Percentiles rank a stretch among this genome's conserved stretches.
These are phyloP conservation scores for Campoletis raptor DNA, from an alignment of 2,888 invertebrate species.

Conservation along the genomic window DNA sequence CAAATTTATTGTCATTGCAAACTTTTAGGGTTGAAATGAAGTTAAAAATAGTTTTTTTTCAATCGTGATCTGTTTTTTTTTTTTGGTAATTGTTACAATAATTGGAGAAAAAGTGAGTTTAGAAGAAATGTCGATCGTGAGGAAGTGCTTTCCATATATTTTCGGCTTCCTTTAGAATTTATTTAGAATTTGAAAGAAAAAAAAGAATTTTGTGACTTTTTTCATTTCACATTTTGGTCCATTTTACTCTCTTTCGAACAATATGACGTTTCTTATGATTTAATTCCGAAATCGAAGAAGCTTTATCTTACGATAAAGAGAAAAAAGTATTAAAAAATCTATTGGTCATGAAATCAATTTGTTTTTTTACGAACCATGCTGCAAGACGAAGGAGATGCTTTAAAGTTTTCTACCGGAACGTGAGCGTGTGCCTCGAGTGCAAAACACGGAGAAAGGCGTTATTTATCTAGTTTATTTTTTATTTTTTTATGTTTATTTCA, in stretches of 20 bases:
- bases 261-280: not conserved
- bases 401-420: slow-evolving; percentile 60
- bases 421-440: slow-evolving; percentile 1
- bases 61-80: not conserved
- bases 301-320: not conserved
- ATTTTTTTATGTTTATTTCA: slow-evolving; percentile 8
- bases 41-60: not conserved
- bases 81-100: not conserved
- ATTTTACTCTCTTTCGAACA: not conserved
- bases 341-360: not conserved
- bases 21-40: not conserved
- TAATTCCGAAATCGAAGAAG: not conserved
- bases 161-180: too few relatives aligned
- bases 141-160: not conserved
- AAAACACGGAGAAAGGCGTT: slow-evolving; percentile 58
- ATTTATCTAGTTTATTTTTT: slow-evolving; percentile 27
- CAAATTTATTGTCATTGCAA: not conserved
- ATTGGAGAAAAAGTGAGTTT: not conserved
- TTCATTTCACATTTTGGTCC: not conserved
- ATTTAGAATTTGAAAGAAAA: not conserved
- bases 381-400: not conserved
- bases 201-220: not conserved
- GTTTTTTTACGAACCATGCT: not conserved
- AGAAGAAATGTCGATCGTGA: not conserved
- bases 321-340: not conserved